Conservation (phyloP, 2,888 invertebrate genomes). For the Drosophila rellima region DNA sequence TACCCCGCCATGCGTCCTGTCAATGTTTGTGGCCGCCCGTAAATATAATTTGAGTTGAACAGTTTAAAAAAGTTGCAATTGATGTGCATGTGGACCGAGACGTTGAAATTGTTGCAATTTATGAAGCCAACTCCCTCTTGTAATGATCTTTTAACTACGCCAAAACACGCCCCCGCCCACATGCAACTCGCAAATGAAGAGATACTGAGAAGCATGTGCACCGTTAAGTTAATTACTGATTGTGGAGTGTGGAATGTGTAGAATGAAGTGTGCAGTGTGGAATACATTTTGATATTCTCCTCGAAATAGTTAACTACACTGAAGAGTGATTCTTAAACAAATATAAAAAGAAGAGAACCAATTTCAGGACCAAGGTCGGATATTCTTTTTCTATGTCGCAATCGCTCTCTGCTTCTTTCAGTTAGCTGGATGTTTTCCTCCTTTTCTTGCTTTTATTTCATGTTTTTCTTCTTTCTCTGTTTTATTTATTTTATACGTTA, state of each 20-base stretch:
- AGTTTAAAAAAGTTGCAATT: slow-evolving; percentile 75
- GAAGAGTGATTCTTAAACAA: not conserved
- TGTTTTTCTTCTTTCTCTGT: not conserved
- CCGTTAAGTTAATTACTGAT: slow-evolving; percentile 40
- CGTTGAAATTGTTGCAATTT: slow-evolving; percentile 42
- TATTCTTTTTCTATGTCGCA: too few relatives aligned
- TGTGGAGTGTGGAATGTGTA: slow-evolving; percentile 4
- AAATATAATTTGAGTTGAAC: slow-evolving; percentile 76
- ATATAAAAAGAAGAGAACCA: not conserved
- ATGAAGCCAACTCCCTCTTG: not conserved
- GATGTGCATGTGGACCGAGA: slow-evolving; percentile 45
- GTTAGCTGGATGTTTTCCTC: too few relatives aligned
- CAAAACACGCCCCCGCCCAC: not conserved
- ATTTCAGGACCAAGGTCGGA: not conserved
- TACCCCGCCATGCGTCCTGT: slow-evolving; percentile 29
- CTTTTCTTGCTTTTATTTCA: too few relatives aligned
- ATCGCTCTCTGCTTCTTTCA: too few relatives aligned
- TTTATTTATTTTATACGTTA: not conserved
- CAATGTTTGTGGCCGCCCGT: slow-evolving; percentile 67
- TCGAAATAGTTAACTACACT: slow-evolving; percentile 10
- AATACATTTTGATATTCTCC: slow-evolving; percentile 6
- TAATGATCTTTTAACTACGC: slow-evolving; percentile 40
- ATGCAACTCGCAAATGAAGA: slow-evolving; percentile 36
- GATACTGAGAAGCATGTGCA: slow-evolving; percentile 15
- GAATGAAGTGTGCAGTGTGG: slow-evolving; percentile 4